These are phyloP conservation scores for Sterrhoptilus dennistouni DNA, from an alignment of 2,113 vertebrate species.

Conservation along the genomic window DNA sequence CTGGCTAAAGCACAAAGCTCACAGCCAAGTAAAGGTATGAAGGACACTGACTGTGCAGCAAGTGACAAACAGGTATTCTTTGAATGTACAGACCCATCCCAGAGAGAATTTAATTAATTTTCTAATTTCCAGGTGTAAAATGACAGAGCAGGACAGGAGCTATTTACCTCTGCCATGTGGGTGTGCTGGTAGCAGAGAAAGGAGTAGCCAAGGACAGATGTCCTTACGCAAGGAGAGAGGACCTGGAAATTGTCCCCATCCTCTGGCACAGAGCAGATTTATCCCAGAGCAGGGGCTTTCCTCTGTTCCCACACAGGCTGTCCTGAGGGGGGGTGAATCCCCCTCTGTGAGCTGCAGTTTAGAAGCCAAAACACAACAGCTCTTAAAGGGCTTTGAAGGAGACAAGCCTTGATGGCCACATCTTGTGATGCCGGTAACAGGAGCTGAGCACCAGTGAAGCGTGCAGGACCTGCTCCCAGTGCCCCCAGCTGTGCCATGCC, in stretches of 20 bases:
- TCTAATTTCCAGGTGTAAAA: not conserved
- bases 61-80: not conserved
- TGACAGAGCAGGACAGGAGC: not conserved
- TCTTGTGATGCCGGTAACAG: not conserved
- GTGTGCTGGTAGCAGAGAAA: not conserved
- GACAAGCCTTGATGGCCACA: not conserved
- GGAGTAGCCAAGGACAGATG: not conserved
- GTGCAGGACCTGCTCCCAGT: not conserved
- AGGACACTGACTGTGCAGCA: rapidly evolving
- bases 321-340: not conserved
- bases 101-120: not conserved
- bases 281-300: not conserved
- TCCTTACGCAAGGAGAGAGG: not conserved
- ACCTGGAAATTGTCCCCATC: not conserved
- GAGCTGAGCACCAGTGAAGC: slow-evolving; percentile 11
- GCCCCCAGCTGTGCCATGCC: not conserved
- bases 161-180: not conserved
- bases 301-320: not conserved
- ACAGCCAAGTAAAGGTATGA: not conserved
- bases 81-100: not conserved
- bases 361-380: not conserved
- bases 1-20: not conserved
- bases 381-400: not conserved
- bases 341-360: not conserved
- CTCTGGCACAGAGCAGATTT: rapidly evolving